Base-by-base conservation (phyloP, 2,113 vertebrate species). In the Paramisgurnus dabryanus region DNA sequence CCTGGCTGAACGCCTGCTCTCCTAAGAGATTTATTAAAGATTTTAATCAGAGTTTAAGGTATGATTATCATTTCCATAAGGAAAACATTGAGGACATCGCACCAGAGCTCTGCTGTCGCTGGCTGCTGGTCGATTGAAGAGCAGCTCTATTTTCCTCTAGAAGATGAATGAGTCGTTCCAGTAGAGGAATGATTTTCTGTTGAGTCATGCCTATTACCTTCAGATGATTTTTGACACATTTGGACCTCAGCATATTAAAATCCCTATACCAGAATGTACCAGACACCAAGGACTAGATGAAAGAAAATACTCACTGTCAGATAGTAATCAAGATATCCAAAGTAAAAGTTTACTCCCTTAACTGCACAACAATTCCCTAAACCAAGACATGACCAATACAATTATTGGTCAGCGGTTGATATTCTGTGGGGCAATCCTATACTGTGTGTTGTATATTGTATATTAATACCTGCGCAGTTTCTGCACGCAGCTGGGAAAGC, bases 261-360 rank as follows among this genome's bases (percentile, higher is more conserved):
- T 94, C 95, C 57, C 89, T 94, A 85, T 93, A 95, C 85, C 94
- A 92, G 61, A 88, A 90, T 3, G 84, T 85, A 15, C 94, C 94
- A 17, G 90, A 88, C 63, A 91, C 81, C 34, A 93, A 83, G 5
- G 87, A 87, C 96, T 97, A 85, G 7, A 89, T 65, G 49, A 67
- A 76, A 67, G 86, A 22, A 63, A 10, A 57, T 27, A 80, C 7
- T 7, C 7, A 47, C 50, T 40, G 13, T n/a, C 43, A 61, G 11
- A 53, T 39, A 50, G 15, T 40, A 12, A 43, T 34, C 3, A 4
- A 67, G 2, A 43, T 17, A 43, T 41, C 39, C 6, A 67, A 6
- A 67, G 7, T 5, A 5, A 5, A 10, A 65, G 18, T 64, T 7
- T 12, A 22, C 22, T 22, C 22, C 22, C 22, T 22, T 22, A 22